Conservation (phyloP, 2,888 invertebrate species). For the Zaprionus bogoriensis region DNA sequence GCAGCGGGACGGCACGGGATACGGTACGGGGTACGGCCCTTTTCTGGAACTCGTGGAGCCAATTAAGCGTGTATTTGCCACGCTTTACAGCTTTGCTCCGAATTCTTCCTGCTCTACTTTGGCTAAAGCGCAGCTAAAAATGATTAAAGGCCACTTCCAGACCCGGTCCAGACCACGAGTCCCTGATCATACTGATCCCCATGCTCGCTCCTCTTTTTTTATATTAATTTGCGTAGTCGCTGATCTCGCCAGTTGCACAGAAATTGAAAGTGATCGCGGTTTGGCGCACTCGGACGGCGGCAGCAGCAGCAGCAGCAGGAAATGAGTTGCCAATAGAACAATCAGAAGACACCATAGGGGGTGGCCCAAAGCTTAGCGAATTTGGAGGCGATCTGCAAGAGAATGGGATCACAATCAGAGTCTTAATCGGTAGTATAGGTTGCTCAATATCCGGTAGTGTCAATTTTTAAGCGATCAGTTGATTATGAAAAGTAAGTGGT, state of each 20-base stretch:
- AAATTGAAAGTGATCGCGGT: slow-evolving; percentile 73
- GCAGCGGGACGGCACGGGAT: not conserved
- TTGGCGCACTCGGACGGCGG: not conserved
- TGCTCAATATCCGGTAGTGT: too few relatives aligned
- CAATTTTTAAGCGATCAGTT: too few relatives aligned
- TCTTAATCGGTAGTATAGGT: too few relatives aligned
- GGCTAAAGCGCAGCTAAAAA: slow-evolving; percentile 58
- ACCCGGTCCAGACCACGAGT: slow-evolving; percentile 46
- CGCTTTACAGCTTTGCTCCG: slow-evolving; percentile 69
- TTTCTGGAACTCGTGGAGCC: slow-evolving; percentile 48
- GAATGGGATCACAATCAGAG: too few relatives aligned
- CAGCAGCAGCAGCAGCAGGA: slow-evolving; percentile 52
- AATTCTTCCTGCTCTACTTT: slow-evolving; percentile 64
- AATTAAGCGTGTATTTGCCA: slow-evolving; percentile 78
- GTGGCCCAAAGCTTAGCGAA: slow-evolving; percentile 29
- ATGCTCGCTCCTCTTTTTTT: too few relatives aligned
- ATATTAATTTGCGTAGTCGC: slow-evolving; percentile 70
- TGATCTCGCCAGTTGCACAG: slow-evolving; percentile 38
- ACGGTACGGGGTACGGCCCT: too few relatives aligned
- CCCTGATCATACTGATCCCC: too few relatives aligned
- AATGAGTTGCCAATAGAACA: slow-evolving; percentile 77
- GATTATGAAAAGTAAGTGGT: too few relatives aligned
- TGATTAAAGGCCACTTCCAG: slow-evolving; percentile 67
- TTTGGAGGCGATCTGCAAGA: too few relatives aligned
- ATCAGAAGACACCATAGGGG: slow-evolving; percentile 73